Percentiles rank a stretch among this genome's conserved stretches.
Evolutionary conservation across 1,140 invertebrate species (phyloP).

Genomic region (Semibalanus balanoides): DNA sequence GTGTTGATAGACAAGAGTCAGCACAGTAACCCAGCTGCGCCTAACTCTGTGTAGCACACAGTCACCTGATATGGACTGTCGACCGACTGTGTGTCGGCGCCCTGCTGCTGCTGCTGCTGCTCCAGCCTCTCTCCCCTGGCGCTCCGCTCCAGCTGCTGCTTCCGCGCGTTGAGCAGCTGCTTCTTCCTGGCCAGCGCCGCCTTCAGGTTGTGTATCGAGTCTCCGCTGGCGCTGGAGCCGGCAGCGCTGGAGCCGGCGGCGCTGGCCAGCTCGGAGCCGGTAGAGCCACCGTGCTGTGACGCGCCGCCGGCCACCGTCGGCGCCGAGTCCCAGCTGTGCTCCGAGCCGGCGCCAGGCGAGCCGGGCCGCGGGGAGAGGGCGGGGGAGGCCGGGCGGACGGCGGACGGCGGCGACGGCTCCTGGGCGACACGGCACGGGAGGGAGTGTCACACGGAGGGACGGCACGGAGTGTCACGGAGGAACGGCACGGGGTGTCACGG

Average conservation of each 20-base stretch:
- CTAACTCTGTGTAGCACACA: too few species aligned
- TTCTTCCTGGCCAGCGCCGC: background rate
- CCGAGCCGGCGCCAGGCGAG: background rate
- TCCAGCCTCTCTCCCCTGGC: background rate
- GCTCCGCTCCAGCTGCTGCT: background rate
- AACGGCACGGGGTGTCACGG: too few species aligned
- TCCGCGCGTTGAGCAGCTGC: background rate
- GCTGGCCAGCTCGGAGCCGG: background rate
- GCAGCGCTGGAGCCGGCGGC: background rate
- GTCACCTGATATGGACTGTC: too few species aligned
- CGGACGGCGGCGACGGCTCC: background rate
- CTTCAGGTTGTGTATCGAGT: background rate
- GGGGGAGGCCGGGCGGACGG: too few species aligned
- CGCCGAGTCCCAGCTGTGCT: background rate
- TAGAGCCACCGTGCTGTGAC: too few species aligned
- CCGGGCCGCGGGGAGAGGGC: too few species aligned
- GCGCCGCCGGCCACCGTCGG: background rate
- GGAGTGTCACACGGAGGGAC: too few species aligned
- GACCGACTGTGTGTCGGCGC: too few species aligned
- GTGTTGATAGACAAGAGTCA: too few species aligned
- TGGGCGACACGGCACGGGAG: background rate
- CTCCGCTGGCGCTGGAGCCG: background rate
- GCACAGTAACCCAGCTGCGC: too few species aligned
- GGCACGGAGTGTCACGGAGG: too few species aligned
- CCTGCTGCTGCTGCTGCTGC: too few species aligned